Evolutionary conservation across 2,888 invertebrate genomes (phyloP).

Genomic region (Scotopteryx bipunctaria): DNA sequence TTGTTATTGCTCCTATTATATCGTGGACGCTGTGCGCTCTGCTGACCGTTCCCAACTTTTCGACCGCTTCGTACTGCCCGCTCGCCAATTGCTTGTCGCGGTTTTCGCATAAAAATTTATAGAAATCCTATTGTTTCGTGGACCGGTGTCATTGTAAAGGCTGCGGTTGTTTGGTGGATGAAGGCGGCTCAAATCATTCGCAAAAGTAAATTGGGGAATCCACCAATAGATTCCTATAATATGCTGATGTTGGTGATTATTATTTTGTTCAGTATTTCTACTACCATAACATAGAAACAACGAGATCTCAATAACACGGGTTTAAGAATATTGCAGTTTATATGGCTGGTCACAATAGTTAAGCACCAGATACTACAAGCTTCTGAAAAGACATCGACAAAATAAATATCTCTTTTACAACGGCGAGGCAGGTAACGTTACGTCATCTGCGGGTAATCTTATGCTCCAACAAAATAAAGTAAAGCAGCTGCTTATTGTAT

Average conservation of each 20-base stretch:
- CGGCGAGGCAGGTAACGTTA: conserved; percentile 63
- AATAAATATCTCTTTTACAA: conserved; percentile 56
- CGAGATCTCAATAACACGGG: conserved; percentile 10
- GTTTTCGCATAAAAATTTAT: conserved; percentile 61
- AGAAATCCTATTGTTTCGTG: conserved; percentile 42
- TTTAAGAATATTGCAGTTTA: conserved; percentile 40
- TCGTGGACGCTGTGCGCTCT: conserved; percentile 55
- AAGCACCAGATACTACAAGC: conserved; percentile 52
- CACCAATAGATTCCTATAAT: too few relatives aligned
- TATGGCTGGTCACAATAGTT: conserved; percentile 53
- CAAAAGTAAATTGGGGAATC: too few relatives aligned
- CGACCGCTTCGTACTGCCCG: conserved; percentile 45
- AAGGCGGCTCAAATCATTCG: too few relatives aligned
- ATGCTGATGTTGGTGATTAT: too few relatives aligned
- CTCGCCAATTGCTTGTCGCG: conserved; percentile 49
- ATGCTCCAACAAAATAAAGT: conserved; percentile 64
- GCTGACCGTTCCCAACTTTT: conserved; percentile 56
- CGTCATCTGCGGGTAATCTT: conserved; percentile 63
- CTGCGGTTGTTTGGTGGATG: background rate
- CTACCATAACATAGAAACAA: too few relatives aligned
- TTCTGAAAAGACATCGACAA: conserved; percentile 46
- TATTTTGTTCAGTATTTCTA: too few relatives aligned
- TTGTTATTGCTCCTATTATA: conserved; percentile 77
- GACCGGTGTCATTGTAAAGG: background rate
- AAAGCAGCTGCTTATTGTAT: conserved; percentile 76